These are phyloP conservation scores for Plemyria rubiginata DNA, from an alignment of 2,888 invertebrate species.

Conservation along the genomic window DNA sequence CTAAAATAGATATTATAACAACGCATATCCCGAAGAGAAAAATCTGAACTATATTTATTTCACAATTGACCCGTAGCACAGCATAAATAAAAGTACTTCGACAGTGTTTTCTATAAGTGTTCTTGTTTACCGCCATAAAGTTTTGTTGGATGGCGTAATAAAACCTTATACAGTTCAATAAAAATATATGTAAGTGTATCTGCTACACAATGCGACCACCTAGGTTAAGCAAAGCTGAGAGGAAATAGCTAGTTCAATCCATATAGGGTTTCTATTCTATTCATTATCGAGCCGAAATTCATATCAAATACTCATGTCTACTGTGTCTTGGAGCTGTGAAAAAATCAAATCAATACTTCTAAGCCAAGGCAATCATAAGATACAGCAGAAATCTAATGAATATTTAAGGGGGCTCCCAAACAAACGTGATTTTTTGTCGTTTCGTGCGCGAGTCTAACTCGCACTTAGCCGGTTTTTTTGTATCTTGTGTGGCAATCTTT, in stretches of 20 bases:
- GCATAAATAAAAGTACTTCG: too few relatives aligned
- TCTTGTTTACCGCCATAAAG: constrained; percentile 60
- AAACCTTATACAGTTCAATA: constrained; percentile 74
- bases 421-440: too few relatives aligned
- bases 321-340: too few relatives aligned
- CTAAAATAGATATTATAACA: constrained; percentile 25
- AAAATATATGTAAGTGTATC: constrained; percentile 70
- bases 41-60: constrained; percentile 51
- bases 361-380: too few relatives aligned
- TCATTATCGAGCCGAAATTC: too few relatives aligned
- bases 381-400: too few relatives aligned
- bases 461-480: not conserved
- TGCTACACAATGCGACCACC: constrained; percentile 67
- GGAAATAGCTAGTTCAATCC: constrained; percentile 25
- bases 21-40: constrained; percentile 46
- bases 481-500: not conserved
- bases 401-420: too few relatives aligned
- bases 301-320: too few relatives aligned
- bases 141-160: constrained; percentile 67
- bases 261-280: too few relatives aligned
- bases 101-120: constrained; percentile 51
- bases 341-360: too few relatives aligned
- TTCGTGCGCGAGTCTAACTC: too few relatives aligned
- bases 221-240: constrained; percentile 50
- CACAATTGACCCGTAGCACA: constrained; percentile 51